Base-by-base conservation (phyloP, 2,797 vertebrate genomes). In the Champsocephalus gunnari region DNA sequence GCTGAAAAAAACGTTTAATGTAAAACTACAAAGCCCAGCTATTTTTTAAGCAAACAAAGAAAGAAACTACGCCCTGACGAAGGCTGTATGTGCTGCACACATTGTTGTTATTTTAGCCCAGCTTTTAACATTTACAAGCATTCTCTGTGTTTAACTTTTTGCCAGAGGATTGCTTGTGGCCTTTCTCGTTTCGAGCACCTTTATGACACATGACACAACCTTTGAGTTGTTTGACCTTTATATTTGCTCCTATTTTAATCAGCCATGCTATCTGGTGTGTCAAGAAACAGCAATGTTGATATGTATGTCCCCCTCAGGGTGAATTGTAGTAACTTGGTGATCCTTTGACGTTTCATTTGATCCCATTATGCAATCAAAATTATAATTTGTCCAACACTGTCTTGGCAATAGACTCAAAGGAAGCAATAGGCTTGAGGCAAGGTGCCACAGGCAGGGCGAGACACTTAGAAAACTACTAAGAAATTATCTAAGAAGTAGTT, bases 401-500 rank as follows among this genome's bases (percentile, higher is more conserved):
- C 32, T 10, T 58, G 14, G 11, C 53, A 55, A 21, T 6, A 14
- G 9, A 45, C 8, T 76, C 16, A 32, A 9, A 2, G 16, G 21
- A 72, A 44, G 9, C 10, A 66, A 5, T 16, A 12, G n/a, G 16
- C 43, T 49, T 48, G 53, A 19, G 43, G 32, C 49, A n/a, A 38
- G 55, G n/a, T 16, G 19, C 54, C 66, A 69, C 55, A 45, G 44
- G 75, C 4, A 12, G 17, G 16, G 7, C 14, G 65, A 64, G 21
- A 51, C 44, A 59, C 7, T n/a, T 41, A 19, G 9, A n/a, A 28
- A 59, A 43, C 12, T 59, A 10, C 24, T 17, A 2, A 53, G 51
- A 59, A 41, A 45, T 3, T 3, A 19, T 7, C 41, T 47, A 13
- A 59, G 9, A 53, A 4, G 12, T 9, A 9, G 11, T 16, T 77